Percentiles rank a stretch among this genome's conserved stretches.
Conservation (phyloP, 1,140 invertebrate species). For the Thaumatotibia leucotreta region DNA sequence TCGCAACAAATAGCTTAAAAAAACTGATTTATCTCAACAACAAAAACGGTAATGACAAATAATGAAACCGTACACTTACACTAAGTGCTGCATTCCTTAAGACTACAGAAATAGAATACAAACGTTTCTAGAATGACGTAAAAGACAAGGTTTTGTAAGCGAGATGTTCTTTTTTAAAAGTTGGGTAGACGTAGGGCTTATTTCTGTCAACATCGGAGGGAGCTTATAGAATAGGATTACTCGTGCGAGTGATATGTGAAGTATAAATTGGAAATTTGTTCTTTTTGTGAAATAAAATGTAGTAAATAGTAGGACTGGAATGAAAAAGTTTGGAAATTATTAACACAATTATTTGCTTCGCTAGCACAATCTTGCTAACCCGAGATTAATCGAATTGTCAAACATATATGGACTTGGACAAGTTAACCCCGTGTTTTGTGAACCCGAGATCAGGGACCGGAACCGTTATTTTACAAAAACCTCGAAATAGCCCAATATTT, state of each 20-base stretch:
- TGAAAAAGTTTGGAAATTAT: no score
- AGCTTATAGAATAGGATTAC: neutral
- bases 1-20: neutral
- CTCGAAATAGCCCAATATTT: no score
- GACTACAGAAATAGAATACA: neutral
- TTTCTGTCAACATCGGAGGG: constrained; percentile 9
- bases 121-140: neutral
- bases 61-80: constrained; percentile 4
- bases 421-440: no score
- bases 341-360: no score
- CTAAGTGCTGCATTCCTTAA: constrained; percentile 6
- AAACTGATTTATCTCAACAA: neutral
- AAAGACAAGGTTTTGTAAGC: neutral
- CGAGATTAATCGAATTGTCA: no score
- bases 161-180: no score
- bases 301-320: neutral
- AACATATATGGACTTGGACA: no score
- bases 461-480: no score
- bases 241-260: neutral
- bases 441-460: no score
- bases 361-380: no score
- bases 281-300: neutral
- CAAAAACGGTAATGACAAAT: constrained; percentile 9
- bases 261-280: neutral
- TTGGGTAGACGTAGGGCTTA: neutral